Evolutionary conservation across 2,888 invertebrate genomes (phyloP).

Genomic region (Caradrina kadenii): DNA sequence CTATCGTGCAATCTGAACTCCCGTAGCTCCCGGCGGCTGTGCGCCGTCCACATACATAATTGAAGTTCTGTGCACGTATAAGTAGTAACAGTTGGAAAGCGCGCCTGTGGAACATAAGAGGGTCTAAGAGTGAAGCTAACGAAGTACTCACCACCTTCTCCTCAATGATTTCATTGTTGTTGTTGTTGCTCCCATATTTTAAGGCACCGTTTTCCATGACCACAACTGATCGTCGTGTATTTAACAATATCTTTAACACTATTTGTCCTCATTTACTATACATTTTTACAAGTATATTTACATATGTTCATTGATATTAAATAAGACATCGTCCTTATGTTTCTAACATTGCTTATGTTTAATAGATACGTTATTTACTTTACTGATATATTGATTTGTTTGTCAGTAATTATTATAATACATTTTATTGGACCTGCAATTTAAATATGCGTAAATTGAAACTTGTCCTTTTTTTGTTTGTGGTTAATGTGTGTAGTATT

Average conservation of each 20-base stretch:
- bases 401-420: constrained; percentile 30
- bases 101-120: constrained; percentile 19
- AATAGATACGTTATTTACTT: constrained; percentile 35
- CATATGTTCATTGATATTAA: constrained; percentile 62
- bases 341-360: constrained; percentile 46
- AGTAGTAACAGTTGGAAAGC: constrained; percentile 21
- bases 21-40: neutral
- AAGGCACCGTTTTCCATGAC: constrained; percentile 91
- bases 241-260: constrained; percentile 75
- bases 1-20: neutral
- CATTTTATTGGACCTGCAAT: constrained; percentile 53
- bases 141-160: constrained; percentile 87
- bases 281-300: constrained; percentile 57
- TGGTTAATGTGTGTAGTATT: neutral
- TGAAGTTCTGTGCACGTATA: neutral
- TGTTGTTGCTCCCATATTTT: constrained; percentile 91
- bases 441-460: neutral
- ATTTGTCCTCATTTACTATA: constrained; percentile 72
- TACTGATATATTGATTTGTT: constrained; percentile 54
- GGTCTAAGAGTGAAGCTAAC: constrained; percentile 45
- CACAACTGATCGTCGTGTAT: constrained; percentile 85
- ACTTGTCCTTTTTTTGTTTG: neutral
- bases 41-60: constrained; percentile 4
- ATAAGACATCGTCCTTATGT: constrained; percentile 51
- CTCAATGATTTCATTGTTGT: constrained; percentile 88